Evolutionary conservation across 2,888 invertebrate genomes (phyloP).

Genomic region (Steinernema scapterisci): DNA sequence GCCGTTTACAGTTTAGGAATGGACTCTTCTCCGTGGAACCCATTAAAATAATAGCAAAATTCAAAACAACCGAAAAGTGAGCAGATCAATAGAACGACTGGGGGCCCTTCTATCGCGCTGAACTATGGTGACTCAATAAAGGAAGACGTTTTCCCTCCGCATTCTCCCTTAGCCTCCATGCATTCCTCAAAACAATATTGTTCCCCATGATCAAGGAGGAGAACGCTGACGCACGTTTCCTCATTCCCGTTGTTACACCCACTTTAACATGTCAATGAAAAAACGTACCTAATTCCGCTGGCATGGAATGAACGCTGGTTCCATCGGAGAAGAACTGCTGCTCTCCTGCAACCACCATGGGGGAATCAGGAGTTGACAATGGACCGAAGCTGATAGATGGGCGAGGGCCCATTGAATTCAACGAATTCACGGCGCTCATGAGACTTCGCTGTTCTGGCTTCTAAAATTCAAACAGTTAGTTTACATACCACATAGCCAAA

Average conservation of each 20-base stretch:
- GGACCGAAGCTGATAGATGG: background rate
- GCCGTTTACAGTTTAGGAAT: conserved; percentile 2
- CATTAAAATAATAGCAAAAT: background rate
- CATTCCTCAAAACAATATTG: background rate
- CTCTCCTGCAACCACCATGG: background rate
- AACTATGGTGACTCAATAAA: background rate
- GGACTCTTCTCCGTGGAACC: background rate
- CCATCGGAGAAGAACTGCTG: conserved; percentile 18
- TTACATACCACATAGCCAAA: background rate
- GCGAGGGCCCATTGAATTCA: background rate
- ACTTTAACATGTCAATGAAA: background rate
- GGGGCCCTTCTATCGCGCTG: background rate
- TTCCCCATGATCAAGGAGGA: background rate
- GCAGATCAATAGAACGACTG: conserved; percentile 14
- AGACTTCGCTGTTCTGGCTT: conserved; percentile 1
- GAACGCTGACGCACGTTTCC: background rate
- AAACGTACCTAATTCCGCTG: background rate
- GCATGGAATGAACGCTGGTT: background rate
- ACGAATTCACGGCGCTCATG: background rate
- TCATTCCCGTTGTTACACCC: background rate
- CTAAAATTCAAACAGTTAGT: background rate
- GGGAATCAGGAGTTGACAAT: background rate
- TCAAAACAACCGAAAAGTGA: background rate
- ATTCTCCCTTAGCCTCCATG: background rate
- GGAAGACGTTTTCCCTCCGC: background rate